phyloP scores from a whole-genome alignment of 1,140 invertebrate species.

The Mamestra configurata region DNA sequence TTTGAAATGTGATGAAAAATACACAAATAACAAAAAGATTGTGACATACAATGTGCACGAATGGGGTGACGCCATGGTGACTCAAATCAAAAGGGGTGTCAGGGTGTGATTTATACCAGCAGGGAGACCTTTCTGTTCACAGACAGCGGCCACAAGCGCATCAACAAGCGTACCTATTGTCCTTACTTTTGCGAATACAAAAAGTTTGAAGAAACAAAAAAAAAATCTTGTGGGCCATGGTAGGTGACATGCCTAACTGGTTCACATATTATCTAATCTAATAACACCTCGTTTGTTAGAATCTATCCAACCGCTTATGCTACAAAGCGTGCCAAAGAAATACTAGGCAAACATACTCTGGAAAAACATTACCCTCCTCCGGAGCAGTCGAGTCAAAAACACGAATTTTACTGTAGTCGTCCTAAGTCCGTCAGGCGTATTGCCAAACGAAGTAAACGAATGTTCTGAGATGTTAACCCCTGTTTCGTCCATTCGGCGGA shows the following conservation, averaged over 20 bases:
- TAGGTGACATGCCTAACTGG: too few species aligned
- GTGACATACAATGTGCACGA: not conserved
- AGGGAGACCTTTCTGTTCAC: not conserved
- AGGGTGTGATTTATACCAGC: not conserved
- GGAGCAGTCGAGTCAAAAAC: too few species aligned
- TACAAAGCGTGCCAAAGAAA: too few species aligned
- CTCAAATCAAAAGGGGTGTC: not conserved
- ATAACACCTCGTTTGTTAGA: too few species aligned
- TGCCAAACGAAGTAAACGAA: slow-evolving; percentile 38
- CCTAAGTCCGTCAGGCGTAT: slow-evolving; percentile 24
- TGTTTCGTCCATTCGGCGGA: slow-evolving; percentile 56
- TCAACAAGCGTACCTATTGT: too few species aligned
- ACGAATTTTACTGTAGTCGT: not conserved
- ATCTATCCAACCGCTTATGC: too few species aligned
- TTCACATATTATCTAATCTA: too few species aligned
- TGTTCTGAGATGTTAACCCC: slow-evolving; percentile 39
- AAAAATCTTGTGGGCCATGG: too few species aligned
- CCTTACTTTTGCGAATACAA: too few species aligned
- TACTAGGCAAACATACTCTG: too few species aligned
- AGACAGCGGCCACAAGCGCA: not conserved
- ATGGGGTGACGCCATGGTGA: not conserved
- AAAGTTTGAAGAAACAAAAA: too few species aligned
- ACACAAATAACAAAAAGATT: not conserved
- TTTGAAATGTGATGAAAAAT: not conserved
- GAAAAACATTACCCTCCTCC: too few species aligned